Base-by-base conservation (phyloP, 1,140 invertebrate species). In the Goniozus legneri region DNA sequence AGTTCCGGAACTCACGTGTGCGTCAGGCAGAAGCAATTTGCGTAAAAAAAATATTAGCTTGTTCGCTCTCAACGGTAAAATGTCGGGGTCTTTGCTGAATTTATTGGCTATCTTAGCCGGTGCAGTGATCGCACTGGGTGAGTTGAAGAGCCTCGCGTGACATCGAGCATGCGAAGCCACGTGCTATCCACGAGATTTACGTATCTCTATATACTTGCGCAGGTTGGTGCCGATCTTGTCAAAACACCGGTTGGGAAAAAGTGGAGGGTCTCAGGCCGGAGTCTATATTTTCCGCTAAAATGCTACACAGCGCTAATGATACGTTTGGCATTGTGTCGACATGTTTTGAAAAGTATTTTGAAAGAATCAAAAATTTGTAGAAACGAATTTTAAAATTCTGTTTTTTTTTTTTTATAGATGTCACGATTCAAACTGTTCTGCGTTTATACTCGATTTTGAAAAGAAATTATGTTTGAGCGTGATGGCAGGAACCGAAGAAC, bases 311-410 rank as follows among this genome's bases (percentile, higher is more conserved):
- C 14, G 60, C 56, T 14, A 27, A 57, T 2, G 54, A 67, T 50
- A 64, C 67, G 6, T 53, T 67, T 19, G 70, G 70, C 19, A 70
- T 73, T 37, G 55, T 65, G 4, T 45, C 32, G 4, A 49, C 46
- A 7, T 73, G 70, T 33, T 73, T 73, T 36, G 54, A 68, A 7
- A 67, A 58, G 70, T 73, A 44, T 32, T 35, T 18, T n/a, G n/a
- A n/a, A n/a, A n/a, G n/a, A n/a, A n/a, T n/a, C n/a, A n/a, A n/a
- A n/a, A 22, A 27, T 41, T 30, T 22, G 22, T 40, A 16, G 8
- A 36, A 45, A 24, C 19, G 13, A 14, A 40, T n/a, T n/a, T 39
- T 30, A 13, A 43, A 40, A 24, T 37, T 8, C 24, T 32, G 21
- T 37, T 21, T 37, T 35, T 33, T 15, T 37, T 15, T 18, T 13